Evolutionary conservation across 2,888 invertebrate genomes (phyloP).

Genomic region (Heliconius sara): DNA sequence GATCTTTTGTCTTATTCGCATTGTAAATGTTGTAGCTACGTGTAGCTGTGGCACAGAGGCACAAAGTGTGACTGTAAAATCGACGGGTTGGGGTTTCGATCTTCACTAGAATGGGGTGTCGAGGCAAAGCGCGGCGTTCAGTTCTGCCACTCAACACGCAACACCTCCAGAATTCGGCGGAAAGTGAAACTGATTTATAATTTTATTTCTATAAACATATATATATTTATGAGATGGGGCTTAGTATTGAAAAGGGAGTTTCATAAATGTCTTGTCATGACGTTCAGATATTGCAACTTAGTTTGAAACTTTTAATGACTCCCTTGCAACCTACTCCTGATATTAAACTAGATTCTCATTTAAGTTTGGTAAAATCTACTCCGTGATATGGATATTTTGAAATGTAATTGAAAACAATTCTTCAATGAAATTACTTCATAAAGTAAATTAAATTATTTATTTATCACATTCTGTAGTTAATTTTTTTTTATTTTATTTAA

Average conservation of each 20-base stretch:
- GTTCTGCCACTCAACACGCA: too few species aligned
- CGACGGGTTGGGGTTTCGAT: too few species aligned
- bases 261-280: slow-evolving; percentile 35
- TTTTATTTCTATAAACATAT: not conserved
- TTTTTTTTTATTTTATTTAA: too few species aligned
- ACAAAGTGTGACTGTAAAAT: too few species aligned
- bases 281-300: slow-evolving; percentile 30
- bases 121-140: too few species aligned
- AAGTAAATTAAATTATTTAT: not conserved
- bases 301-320: slow-evolving; percentile 45
- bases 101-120: too few species aligned
- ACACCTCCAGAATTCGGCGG: too few species aligned
- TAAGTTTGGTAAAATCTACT: slow-evolving; percentile 23
- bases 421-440: not conserved
- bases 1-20: too few species aligned
- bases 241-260: not conserved
- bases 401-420: not conserved
- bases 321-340: slow-evolving; percentile 37
- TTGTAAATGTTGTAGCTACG: too few species aligned
- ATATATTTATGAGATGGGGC: not conserved
- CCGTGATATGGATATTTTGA: not conserved
- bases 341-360: slow-evolving; percentile 36
- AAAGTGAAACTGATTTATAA: not conserved
- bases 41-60: too few species aligned
- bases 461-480: too few species aligned